Evolutionary conservation across 1,140 invertebrate species (phyloP), one percentile per base, ranked within the genome.

Genomic region (Cyclargus thomasi): DNA sequence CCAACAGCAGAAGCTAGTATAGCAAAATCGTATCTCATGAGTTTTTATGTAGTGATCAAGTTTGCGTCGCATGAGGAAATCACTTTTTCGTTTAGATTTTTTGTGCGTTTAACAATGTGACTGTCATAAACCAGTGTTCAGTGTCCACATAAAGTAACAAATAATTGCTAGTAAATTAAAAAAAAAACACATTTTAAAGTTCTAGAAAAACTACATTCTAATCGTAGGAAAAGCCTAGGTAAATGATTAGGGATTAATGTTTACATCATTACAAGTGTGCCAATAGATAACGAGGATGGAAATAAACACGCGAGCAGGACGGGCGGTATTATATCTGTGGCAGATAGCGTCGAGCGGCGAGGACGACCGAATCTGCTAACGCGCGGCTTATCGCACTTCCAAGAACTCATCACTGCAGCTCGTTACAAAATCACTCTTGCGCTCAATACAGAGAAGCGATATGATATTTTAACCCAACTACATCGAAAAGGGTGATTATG

Each of bases 321-420:
- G 73, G 62, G 29, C 55, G 70, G 35, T 18, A 17, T 82, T 86
- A 86, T 86, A 86, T 86, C 84, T 68, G 72, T 29, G 23, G 64
- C 69, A 78, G 83, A 87, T 85, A 86, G 73, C 74, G 76, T 76
- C 72, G 55, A 36, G 55, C 74, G 76, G 77, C 72, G 55, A 36
- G 55, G 55, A 81, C 53, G 69, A 79, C 82, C 81, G 76, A 87
- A 84, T 75, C 78, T 81, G 78, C 74, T 65, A 69, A 72, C 67
- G 67, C 70, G 71, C 67, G 66, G 78, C 75, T 83, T 90, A 90
- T 88, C 85, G 73, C 67, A 53, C 71, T 90, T 88, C 87, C 79
- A 83, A 79, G 84, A 90, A 89, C 75, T 73, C 76, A 65, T 74
- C 73, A 72, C 73, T 77, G 82, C 39, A 47, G 14, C n/a, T n/a